phyloP scores from a whole-genome alignment of 2,888 invertebrate species.

The Eupithecia subfuscata region DNA sequence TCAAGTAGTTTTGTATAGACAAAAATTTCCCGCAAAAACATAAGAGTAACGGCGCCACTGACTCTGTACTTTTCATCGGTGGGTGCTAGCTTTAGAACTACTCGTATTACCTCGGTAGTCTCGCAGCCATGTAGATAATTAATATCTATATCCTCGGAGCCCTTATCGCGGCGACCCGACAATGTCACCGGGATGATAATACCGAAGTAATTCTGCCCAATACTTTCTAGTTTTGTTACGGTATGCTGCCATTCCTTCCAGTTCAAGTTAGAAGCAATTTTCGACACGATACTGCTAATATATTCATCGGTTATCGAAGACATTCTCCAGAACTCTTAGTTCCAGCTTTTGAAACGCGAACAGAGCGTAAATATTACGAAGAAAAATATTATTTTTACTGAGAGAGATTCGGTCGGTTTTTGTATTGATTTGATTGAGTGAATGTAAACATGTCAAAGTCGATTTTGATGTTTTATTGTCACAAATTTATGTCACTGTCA shows the following conservation, averaged over 20 bases:
- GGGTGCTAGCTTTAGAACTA: conserved; percentile 74
- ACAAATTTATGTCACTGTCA: neutral
- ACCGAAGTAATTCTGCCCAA: conserved; percentile 77
- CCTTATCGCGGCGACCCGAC: conserved; percentile 46
- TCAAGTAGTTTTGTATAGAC: conserved; percentile 63
- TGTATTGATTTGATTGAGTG: conserved; percentile 1
- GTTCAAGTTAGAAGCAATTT: conserved; percentile 43
- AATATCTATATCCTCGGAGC: conserved; percentile 12
- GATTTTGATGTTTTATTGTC: neutral
- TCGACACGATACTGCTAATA: conserved; percentile 46
- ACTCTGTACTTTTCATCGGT: conserved; percentile 70
- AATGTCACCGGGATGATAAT: conserved; percentile 66
- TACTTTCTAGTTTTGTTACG: conserved; percentile 57
- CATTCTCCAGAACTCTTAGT: conserved; percentile 42
- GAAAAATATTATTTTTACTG: neutral
- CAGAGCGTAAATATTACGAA: neutral
- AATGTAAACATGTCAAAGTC: conserved; percentile 2
- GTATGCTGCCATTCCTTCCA: conserved; percentile 53
- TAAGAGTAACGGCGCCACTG: conserved; percentile 69
- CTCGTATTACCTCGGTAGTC: conserved; percentile 47
- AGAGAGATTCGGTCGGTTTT: neutral
- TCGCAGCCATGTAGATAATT: conserved; percentile 13
- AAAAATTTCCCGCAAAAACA: conserved; percentile 72
- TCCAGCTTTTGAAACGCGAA: neutral
- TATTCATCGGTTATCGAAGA: conserved; percentile 47